Evolutionary conservation across 1,140 invertebrate genomes (phyloP), one percentile per base, ranked within the genome.

Genomic region (Musca vetustissima): DNA sequence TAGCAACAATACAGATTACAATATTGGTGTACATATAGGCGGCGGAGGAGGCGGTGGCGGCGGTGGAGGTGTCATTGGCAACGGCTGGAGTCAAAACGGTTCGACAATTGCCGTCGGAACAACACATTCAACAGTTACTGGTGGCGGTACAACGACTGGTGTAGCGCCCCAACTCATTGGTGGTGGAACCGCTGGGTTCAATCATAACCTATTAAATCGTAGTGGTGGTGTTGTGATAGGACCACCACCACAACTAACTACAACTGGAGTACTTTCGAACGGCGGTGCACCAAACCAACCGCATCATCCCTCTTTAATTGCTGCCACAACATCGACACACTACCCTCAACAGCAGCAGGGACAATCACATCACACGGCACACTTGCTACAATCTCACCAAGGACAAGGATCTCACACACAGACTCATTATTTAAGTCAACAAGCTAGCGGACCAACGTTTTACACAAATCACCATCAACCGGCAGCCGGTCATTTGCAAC

Each of bases 341-440:
- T 68, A 64, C 53, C 73, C 75, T 68, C 77, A 75, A 65, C 75
- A 73, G 70, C 70, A 76, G 47, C 69, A 70, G 24, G n/a, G n/a
- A n/a, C 65, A 70, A 15, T 22, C 19, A 64, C 69, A 67, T 22
- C 67, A 74, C 19, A 24, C 57, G 15, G 47, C 28, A 14, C 66
- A 68, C 64, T 71, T 72, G 32, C 21, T 72, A 70, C 77, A 77
- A 69, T 68, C 75, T 68, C 71, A 71, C 53, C 77, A 72, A 64
- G 9, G 55, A 69, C 70, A 69, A 79, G 21, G 76, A 79, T 55
- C 76, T 75, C 66, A n/a, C n/a, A n/a, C n/a, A n/a, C n/a, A 53
- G 19, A 43, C 48, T 21, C 68, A 65, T 64, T 73, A 76, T 55
- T 74, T 70, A 70, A 71, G 73, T 36, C 74, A 67, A 69, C 71